Conservation (phyloP, 2,888 invertebrate species). For the Eledona agricola region DNA sequence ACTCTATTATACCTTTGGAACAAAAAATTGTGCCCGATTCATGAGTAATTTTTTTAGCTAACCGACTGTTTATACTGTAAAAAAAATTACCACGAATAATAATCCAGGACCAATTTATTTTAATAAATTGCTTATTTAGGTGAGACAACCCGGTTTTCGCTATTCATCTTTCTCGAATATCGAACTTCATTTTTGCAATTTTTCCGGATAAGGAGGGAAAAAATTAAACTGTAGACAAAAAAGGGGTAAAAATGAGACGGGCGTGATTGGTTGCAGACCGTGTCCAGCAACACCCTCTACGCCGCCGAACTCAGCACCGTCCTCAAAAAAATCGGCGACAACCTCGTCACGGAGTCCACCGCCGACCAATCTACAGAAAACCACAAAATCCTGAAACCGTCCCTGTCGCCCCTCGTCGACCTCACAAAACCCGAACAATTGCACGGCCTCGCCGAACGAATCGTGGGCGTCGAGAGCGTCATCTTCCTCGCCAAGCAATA, state of each 20-base stretch:
- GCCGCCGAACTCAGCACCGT: constrained; percentile 76
- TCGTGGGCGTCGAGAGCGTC: constrained; percentile 92
- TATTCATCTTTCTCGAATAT: too few species aligned
- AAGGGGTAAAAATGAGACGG: constrained; percentile 15
- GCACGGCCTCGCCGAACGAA: constrained; percentile 84
- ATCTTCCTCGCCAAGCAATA: constrained; percentile 90
- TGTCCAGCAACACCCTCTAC: constrained; percentile 66
- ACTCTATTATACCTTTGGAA: too few species aligned
- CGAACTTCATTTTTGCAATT: constrained; percentile 4
- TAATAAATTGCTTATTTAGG: too few species aligned
- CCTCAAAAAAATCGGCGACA: constrained; percentile 80
- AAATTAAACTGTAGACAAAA: constrained; percentile 25
- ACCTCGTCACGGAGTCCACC: constrained; percentile 66
- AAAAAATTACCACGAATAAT: too few species aligned
- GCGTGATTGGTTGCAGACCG: constrained; percentile 65
- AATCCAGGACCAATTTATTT: too few species aligned
- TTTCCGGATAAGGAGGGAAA: too few species aligned
- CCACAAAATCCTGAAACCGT: constrained; percentile 64
- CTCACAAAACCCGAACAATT: constrained; percentile 75
- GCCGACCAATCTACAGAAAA: constrained; percentile 52
- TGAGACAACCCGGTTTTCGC: too few species aligned
- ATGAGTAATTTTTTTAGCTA: too few species aligned
- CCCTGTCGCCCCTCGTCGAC: constrained; percentile 72
- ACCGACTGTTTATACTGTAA: too few species aligned
- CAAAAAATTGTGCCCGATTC: too few species aligned